These are phyloP conservation scores for Canis aureus DNA, from an alignment of 2,113 vertebrate species.

Conservation along the genomic window DNA sequence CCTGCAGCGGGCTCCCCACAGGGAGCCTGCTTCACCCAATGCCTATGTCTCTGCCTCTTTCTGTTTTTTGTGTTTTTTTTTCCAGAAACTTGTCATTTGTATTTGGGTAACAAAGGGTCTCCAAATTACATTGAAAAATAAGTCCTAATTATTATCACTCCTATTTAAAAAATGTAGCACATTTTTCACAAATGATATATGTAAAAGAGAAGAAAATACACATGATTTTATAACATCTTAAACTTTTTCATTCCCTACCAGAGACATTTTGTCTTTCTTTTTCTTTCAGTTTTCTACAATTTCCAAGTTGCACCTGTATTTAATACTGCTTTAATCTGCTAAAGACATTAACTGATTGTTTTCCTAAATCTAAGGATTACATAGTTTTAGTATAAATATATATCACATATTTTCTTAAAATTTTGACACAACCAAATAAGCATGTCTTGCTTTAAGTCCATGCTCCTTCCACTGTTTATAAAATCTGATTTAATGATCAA, in stretches of 20 bases:
- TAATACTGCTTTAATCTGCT: slow-evolving; percentile 82
- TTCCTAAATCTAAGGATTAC: slow-evolving; percentile 82
- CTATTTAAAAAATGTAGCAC: slow-evolving; percentile 76
- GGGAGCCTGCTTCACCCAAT: too few relatives aligned
- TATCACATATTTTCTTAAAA: slow-evolving; percentile 84
- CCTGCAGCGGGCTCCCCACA: too few relatives aligned
- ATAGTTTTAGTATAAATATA: slow-evolving; percentile 86
- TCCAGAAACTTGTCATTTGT: slow-evolving; percentile 76
- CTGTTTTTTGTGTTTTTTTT: too few relatives aligned
- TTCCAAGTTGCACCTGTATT: slow-evolving; percentile 79
- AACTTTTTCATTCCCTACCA: slow-evolving; percentile 83
- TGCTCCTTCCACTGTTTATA: slow-evolving; percentile 82
- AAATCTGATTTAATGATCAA: slow-evolving; percentile 83
- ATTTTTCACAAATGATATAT: slow-evolving; percentile 78
- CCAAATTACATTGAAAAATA: slow-evolving; percentile 81
- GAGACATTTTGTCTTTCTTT: slow-evolving; percentile 78
- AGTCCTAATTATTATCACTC: slow-evolving; percentile 74
- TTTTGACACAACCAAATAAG: slow-evolving; percentile 84
- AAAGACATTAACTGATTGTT: slow-evolving; percentile 79
- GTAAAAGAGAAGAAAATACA: slow-evolving; percentile 84
- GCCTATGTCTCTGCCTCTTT: too few relatives aligned
- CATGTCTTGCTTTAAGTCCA: slow-evolving; percentile 83
- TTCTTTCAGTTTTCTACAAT: slow-evolving; percentile 80
- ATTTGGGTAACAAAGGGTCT: slow-evolving; percentile 80
- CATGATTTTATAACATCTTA: slow-evolving; percentile 80